These are phyloP conservation scores for Protonibea diacanthus DNA, from an alignment of 2,797 vertebrate species.

Conservation along the genomic window DNA sequence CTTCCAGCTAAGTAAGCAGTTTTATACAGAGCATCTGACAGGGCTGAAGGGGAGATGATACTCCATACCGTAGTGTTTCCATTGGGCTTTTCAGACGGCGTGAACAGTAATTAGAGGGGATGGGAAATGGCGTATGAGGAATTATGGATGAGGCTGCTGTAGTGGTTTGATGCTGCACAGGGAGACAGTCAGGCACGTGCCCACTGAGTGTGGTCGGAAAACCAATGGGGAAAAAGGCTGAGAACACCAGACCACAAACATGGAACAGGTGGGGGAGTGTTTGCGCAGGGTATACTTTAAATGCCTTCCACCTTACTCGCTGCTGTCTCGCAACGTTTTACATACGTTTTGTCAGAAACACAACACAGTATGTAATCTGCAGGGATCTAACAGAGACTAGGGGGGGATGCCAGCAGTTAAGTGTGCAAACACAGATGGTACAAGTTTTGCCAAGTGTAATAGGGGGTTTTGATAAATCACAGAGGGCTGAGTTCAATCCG, in stretches of 20 bases:
- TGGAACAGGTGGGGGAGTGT: conserved; percentile 26
- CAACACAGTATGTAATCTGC: conserved; percentile 17
- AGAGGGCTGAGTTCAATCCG: conserved; percentile 11
- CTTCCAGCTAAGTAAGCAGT: conserved; percentile 54
- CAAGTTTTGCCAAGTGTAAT: conserved; percentile 32
- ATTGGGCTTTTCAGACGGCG: conserved; percentile 33
- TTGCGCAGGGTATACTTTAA: background rate
- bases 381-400: conserved; percentile 26
- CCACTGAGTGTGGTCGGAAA: background rate
- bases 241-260: background rate
- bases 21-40: conserved; percentile 39
- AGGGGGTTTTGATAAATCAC: conserved; percentile 24
- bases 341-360: conserved; percentile 17
- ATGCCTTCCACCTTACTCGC: background rate
- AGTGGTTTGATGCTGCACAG: conserved; percentile 33
- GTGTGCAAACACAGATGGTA: conserved; percentile 45
- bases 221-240: background rate
- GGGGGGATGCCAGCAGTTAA: conserved; percentile 14
- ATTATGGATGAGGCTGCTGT: conserved; percentile 58
- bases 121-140: conserved; percentile 34
- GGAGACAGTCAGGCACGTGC: conserved; percentile 32
- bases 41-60: conserved; percentile 37
- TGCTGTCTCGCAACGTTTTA: conserved; percentile 6
- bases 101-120: conserved; percentile 47
- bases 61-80: conserved; percentile 39